These are phyloP conservation scores for Phataginus tetradactyla DNA, from an alignment of 2,797 vertebrate genomes.

Conservation along the genomic window DNA sequence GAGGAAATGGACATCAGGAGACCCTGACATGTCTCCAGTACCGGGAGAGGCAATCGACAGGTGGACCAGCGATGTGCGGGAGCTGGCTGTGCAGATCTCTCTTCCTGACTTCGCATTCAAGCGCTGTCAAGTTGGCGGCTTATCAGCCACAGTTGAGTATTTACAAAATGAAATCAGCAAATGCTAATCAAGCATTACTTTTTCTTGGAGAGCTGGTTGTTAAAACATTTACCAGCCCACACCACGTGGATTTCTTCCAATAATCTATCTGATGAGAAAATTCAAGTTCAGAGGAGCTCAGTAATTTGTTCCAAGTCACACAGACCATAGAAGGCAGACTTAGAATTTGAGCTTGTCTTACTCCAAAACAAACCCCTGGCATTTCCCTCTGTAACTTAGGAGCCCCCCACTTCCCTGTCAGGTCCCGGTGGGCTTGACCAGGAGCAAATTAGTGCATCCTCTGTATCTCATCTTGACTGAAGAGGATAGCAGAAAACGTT, in stretches of 20 bases:
- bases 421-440: not conserved
- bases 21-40: not conserved
- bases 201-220: not conserved
- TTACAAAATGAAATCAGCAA: not conserved
- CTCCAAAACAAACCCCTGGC: not conserved
- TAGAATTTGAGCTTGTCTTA: not conserved
- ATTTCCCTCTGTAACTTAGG: not conserved
- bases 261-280: not conserved
- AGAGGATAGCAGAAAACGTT: not conserved
- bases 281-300: not conserved
- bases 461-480: not conserved
- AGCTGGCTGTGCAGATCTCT: fast-evolving
- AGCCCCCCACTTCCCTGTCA: not conserved
- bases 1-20: not conserved
- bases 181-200: not conserved
- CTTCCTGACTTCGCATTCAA: not conserved
- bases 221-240: not conserved
- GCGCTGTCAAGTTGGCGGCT: fast-evolving
- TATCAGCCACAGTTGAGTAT: not conserved
- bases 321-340: not conserved
- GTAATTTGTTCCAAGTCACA: not conserved
- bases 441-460: not conserved
- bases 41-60: not conserved
- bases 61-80: not conserved
- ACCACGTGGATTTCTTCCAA: not conserved